A percentile compares a stretch with the other conserved stretches of the same genome.
These are phyloP conservation scores for Garra rufa DNA, from an alignment of 2,113 vertebrate genomes.

Conservation along the genomic window DNA sequence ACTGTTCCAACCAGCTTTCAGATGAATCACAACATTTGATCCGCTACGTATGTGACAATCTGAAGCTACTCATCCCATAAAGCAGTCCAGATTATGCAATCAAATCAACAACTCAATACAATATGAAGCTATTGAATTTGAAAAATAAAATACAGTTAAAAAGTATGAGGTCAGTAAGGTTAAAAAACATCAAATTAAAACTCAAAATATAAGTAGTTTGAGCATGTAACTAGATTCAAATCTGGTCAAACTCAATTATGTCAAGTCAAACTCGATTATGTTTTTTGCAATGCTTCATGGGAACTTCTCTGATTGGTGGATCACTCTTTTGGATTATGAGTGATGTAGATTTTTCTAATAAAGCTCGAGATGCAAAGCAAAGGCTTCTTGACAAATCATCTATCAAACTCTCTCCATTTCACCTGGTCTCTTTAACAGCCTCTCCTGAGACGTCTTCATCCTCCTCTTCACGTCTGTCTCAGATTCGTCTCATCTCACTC, in stretches of 20 bases:
- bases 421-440: not conserved
- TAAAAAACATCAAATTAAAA: not conserved
- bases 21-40: constrained; percentile 19
- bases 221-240: not conserved
- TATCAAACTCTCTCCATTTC: not conserved
- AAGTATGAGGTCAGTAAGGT: not conserved
- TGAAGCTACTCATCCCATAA: not conserved
- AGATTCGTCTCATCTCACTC: not conserved
- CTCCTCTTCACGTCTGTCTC: constrained; percentile 9
- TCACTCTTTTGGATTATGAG: not conserved
- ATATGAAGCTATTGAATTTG: not conserved
- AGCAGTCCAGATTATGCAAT: not conserved
- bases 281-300: not conserved
- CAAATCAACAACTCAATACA: not conserved
- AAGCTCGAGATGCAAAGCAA: no score
- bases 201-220: not conserved
- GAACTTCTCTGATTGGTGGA: not conserved
- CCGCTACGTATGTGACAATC: not conserved
- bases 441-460: constrained; percentile 3
- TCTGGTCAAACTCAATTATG: not conserved
- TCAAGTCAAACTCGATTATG: not conserved
- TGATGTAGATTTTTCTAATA: not conserved
- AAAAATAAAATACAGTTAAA: not conserved
- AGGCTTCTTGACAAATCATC: not conserved
- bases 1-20: not conserved